phyloP scores from a whole-genome alignment of 64 coral and sea anemone genomes.

The Montipora sp. region DNA sequence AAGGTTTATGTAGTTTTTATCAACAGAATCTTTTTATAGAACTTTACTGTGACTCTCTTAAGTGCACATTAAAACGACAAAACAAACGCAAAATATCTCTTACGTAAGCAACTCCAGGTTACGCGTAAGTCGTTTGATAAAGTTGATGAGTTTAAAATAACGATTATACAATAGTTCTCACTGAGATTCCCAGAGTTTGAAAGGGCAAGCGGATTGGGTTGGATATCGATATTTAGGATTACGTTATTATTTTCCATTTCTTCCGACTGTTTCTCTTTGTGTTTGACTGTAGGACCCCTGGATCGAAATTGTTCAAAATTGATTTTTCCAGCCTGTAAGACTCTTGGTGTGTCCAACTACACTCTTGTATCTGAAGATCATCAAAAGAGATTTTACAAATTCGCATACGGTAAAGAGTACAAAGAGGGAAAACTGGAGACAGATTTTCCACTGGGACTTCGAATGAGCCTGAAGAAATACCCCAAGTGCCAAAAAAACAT shows the following conservation, averaged over 20 bases:
- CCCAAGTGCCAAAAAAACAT: conserved; percentile 34
- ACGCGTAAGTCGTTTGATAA: too few species aligned
- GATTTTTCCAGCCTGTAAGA: conserved; percentile 39
- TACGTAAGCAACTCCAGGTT: too few species aligned
- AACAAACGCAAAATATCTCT: too few species aligned
- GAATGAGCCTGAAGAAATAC: conserved; percentile 1
- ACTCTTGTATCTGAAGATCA: neutral
- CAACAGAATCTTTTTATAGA: neutral
- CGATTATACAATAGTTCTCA: too few species aligned
- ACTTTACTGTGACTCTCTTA: neutral
- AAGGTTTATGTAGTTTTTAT: neutral
- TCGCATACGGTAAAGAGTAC: neutral
- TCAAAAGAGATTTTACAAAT: neutral
- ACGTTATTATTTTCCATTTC: too few species aligned
- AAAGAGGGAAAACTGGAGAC: neutral
- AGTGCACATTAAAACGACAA: too few species aligned
- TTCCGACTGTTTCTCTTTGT: neutral
- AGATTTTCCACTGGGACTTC: neutral
- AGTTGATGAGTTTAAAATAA: too few species aligned
- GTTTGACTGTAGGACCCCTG: conserved; percentile 5
- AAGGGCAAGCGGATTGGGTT: too few species aligned
- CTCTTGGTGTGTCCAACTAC: conserved; percentile 5
- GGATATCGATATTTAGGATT: too few species aligned
- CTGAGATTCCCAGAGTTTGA: too few species aligned
- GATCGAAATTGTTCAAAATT: conserved; percentile 7